Conservation (phyloP, 2,888 invertebrate species). For the Trachelus stipa region DNA sequence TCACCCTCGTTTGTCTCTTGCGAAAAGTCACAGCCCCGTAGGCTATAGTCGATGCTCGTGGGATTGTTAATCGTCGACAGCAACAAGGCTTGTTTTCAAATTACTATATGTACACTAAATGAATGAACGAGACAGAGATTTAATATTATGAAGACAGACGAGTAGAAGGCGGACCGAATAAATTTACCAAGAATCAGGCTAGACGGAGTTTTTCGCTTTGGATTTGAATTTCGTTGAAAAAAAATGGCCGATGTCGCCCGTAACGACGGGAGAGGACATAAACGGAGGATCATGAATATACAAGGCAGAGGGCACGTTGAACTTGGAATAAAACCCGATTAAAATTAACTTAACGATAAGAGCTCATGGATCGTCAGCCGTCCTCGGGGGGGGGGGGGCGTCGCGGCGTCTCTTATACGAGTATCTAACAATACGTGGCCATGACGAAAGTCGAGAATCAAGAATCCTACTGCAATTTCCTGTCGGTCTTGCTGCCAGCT, state of each 20-base stretch:
- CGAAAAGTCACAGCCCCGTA: background rate
- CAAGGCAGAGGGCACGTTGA: slow-evolving; percentile 30
- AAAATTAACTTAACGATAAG: slow-evolving; percentile 38
- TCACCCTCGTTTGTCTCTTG: slow-evolving; percentile 4
- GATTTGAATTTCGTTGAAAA: background rate
- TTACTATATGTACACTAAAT: background rate
- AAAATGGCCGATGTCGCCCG: slow-evolving; percentile 23
- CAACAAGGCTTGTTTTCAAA: background rate
- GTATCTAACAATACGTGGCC: background rate
- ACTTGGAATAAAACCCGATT: slow-evolving; percentile 35
- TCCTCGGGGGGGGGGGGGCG: background rate
- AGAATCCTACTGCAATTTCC: background rate
- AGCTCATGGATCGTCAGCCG: slow-evolving; percentile 1
- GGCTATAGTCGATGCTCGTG: background rate
- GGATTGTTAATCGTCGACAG: background rate
- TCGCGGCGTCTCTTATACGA: background rate
- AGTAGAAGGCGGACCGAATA: background rate
- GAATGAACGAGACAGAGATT: background rate
- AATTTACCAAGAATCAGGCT: slow-evolving; percentile 13
- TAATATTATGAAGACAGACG: background rate
- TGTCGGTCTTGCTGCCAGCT: background rate
- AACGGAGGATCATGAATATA: slow-evolving; percentile 32
- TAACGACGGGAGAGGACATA: slow-evolving; percentile 32
- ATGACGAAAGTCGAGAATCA: background rate
- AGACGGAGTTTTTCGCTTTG: background rate